These are phyloP conservation scores for Electrona antarctica DNA, from an alignment of 2,113 vertebrate species.

Conservation along the genomic window DNA sequence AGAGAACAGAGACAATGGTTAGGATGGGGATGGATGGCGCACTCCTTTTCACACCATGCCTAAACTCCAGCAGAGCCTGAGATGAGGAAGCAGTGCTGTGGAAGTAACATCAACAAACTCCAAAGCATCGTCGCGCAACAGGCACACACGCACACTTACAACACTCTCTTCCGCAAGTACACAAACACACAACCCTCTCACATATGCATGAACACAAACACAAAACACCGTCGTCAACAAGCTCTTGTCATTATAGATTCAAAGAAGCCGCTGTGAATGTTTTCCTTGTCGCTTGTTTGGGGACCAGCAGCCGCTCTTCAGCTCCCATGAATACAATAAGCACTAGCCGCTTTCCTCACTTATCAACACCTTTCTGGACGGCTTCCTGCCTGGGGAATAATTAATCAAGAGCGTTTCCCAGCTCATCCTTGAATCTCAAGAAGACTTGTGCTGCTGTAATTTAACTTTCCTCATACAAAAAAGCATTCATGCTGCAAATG, in stretches of 20 bases:
- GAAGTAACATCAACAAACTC: conserved; percentile 1
- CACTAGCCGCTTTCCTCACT: too few species aligned
- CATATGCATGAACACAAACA: not conserved
- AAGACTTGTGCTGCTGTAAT: too few species aligned
- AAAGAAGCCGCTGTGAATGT: conserved; percentile 6
- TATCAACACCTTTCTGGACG: too few species aligned
- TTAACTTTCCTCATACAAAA: too few species aligned
- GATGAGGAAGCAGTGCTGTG: conserved; percentile 11
- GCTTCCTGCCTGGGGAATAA: too few species aligned
- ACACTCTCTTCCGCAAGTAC: too few species aligned
- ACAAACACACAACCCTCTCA: not conserved
- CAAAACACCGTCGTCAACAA: not conserved
- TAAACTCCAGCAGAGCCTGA: conserved; percentile 13
- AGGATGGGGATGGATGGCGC: too few species aligned
- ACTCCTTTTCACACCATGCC: conserved; percentile 23
- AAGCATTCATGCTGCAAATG: too few species aligned
- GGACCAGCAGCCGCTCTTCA: conserved; percentile 3
- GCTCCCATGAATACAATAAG: conserved; percentile 5
- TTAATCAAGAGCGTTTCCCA: too few species aligned
- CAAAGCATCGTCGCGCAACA: not conserved
- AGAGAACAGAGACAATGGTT: conserved; percentile 1
- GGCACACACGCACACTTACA: conserved; percentile 9
- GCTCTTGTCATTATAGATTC: conserved; percentile 1
- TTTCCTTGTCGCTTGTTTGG: conserved; percentile 10
- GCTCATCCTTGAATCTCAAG: too few species aligned